Evolutionary conservation across 2,888 invertebrate genomes (phyloP), one percentile per base, ranked within the genome.

Genomic region (Chaetogeoica ovagalla): DNA sequence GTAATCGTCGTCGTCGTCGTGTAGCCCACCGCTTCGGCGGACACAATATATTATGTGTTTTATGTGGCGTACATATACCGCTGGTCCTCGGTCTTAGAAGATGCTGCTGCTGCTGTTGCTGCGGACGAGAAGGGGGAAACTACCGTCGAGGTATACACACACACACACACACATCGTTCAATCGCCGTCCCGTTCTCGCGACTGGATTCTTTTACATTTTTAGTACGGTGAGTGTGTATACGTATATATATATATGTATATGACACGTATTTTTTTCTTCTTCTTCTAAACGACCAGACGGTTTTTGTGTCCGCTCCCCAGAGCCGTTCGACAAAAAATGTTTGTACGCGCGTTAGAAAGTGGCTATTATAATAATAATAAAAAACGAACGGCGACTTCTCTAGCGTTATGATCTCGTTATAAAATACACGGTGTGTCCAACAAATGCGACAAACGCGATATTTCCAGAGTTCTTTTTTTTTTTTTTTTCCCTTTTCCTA

Each of bases 131-230:
- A 9, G 55, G 23, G 23, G 57, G 43, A n/a, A 30, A 71, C 70
- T 57, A 76, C 57, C 75, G 75, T 57, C 43, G 75, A 30, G 59
- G 75, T 19, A 59, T 57, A 75, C 30, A 21, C 55, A 52, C 68
- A 43, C 59, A n/a, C 75, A 30, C 60, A 19, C 68, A 65, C 52
- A 52, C 55, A 15, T 15, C 48, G 43, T 68, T 76, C 69, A 62
- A 71, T 71, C 70, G 79, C 70, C 30, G 30, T 4, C 30, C 79
- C 70, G 23, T 79, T 79, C 79, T 79, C 71, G 39, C 71, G 39
- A 71, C 79, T 79, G 79, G 79, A 79, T 79, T 79, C 79, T 71
- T 79, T 79, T 71, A 71, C 79, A 63, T 79, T 70, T 70, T 55
- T 62, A 9, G 43, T 43, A 39, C 70, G n/a, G n/a, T n/a, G n/a